Percentiles rank a stretch among this genome's conserved stretches.
Evolutionary conservation across 2,797 vertebrate genomes (phyloP).

Genomic region (Phyllotis vaccarum): DNA sequence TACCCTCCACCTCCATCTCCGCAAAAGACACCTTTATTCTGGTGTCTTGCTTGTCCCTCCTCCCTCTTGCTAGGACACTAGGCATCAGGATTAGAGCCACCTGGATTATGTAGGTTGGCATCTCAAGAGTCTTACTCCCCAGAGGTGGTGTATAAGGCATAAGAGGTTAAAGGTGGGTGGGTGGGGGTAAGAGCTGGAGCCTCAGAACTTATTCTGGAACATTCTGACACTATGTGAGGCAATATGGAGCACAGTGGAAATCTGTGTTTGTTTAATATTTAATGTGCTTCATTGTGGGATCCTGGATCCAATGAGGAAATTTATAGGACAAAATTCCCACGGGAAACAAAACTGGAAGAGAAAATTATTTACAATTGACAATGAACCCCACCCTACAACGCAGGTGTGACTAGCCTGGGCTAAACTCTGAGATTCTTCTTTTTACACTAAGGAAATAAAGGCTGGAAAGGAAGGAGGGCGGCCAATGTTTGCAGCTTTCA

Average conservation of each 20-base stretch:
- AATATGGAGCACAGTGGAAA: not conserved
- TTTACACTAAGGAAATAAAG: not conserved
- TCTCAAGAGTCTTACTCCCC: not conserved
- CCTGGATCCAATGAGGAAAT: fast-evolving
- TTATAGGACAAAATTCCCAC: not conserved
- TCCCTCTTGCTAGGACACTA: not conserved
- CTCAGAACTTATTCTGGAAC: not conserved
- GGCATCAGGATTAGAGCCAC: not conserved
- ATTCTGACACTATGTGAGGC: too few relatives aligned
- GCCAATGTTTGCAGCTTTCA: not conserved
- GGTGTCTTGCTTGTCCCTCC: too few relatives aligned
- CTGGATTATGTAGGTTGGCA: not conserved
- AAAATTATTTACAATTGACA: not conserved
- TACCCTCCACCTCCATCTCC: not conserved
- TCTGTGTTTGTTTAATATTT: not conserved
- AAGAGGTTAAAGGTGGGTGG: too few relatives aligned
- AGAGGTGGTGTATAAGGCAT: not conserved
- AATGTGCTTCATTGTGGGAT: not conserved
- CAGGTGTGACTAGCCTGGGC: not conserved
- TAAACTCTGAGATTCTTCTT: not conserved
- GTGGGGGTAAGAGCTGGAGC: not conserved
- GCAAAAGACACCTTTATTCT: not conserved
- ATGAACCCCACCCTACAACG: not conserved
- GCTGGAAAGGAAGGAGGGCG: not conserved
- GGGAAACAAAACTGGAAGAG: not conserved